Evolutionary conservation across 2,888 invertebrate species (phyloP).

Genomic region (Crocallis elinguaria): DNA sequence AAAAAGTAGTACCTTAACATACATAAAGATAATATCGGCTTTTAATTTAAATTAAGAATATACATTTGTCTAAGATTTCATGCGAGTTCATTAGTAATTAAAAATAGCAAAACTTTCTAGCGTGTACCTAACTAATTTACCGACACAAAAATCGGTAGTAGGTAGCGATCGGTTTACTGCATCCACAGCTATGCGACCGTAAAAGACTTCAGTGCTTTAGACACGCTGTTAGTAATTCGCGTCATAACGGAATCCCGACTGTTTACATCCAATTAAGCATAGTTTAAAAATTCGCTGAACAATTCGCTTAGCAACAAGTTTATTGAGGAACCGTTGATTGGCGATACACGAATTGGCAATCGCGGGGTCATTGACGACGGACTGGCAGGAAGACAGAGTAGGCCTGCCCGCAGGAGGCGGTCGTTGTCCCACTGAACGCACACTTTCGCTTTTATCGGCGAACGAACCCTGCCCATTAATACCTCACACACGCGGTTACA

Average conservation of each 20-base stretch:
- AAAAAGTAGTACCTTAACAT: no score
- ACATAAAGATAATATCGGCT: not conserved
- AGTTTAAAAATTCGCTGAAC: constrained; percentile 19
- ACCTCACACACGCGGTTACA: constrained; percentile 79
- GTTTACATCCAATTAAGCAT: constrained; percentile 27
- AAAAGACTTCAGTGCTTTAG: constrained; percentile 17
- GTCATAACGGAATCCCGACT: constrained; percentile 21
- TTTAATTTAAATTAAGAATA: not conserved
- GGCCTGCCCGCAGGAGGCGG: constrained; percentile 73
- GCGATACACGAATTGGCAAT: constrained; percentile 14
- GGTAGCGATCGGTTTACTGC: constrained; percentile 16
- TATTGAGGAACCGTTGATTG: constrained; percentile 25
- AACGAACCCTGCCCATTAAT: constrained; percentile 82
- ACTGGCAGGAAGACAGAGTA: constrained; percentile 57
- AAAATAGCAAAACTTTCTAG: not conserved
- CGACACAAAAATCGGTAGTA: constrained; percentile 13
- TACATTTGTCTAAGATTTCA: not conserved
- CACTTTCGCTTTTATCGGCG: constrained; percentile 84
- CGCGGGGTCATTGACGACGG: constrained; percentile 31
- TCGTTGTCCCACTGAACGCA: constrained; percentile 83
- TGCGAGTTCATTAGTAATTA: not conserved
- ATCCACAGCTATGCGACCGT: constrained; percentile 14
- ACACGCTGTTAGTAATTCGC: constrained; percentile 19
- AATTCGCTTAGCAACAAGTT: constrained; percentile 20
- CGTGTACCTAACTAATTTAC: constrained; percentile 2